Base-by-base conservation (phyloP, 1,140 invertebrate genomes). In the Trypoxylus dichotomus region DNA sequence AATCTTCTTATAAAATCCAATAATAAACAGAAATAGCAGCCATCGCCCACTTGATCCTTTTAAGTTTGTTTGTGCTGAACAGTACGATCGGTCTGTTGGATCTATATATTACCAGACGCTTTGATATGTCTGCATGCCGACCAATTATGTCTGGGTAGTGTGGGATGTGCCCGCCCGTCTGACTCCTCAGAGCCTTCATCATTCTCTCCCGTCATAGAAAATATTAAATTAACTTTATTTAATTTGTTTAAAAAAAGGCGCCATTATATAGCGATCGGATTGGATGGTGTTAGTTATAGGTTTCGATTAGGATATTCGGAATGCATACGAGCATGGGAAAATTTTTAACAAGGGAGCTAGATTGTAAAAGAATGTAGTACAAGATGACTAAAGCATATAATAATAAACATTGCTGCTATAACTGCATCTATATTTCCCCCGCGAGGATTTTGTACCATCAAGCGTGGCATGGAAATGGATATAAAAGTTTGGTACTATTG, bases 221-320 rank as follows among this genome's bases (percentile, higher is more conserved):
- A 80, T 80, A 82, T 80, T 79, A 81, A 82, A 83, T 82, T 83
- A 81, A 80, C 79, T 81, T 83, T 79, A 60, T 78, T 81, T 82
- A 78, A 78, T 79, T 79, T 77, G 13, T 74, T 42, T 5, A 73
- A 73, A 73, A 73, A 68, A 54, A 54, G 32, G 32, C 47, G 47
- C 47, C 47, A 58, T 58, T 58, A 58, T 58, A 19, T 5, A 37
- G 32, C 32, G 32, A 37, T 37, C 32, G 32, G 32, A 37, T 37
- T 8, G 32, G 32, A 37, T 37, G 32, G 32, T 37, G 32, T 8
- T 7, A 37, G 32, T 37, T 37, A 8, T 8, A 37, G 5, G 32
- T 37, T 37, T 37, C 32, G 32, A 37, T 37, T 37, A 37, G 32
- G 32, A 37, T 37, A 8, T 37, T 37, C 32, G 32, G 32, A 37